Evolutionary conservation across 2,113 vertebrate species (phyloP).

Genomic region (Charina bottae): DNA sequence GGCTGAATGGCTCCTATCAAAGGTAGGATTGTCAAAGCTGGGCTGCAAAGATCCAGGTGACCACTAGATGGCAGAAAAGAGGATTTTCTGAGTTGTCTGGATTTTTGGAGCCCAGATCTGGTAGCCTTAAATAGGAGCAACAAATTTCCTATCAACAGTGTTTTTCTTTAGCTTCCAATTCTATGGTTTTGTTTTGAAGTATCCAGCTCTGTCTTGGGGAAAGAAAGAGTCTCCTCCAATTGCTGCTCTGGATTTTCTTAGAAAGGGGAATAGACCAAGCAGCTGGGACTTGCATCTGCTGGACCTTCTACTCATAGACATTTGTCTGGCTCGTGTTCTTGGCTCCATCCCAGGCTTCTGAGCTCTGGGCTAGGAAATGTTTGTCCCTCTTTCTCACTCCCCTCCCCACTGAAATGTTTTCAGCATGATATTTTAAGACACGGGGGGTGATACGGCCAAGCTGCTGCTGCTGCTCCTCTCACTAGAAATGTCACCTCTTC

Average conservation of each 20-base stretch:
- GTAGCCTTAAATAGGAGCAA: background rate
- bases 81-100: background rate
- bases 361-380: slow-evolving; percentile 1
- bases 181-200: background rate
- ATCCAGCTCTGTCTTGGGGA: background rate
- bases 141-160: background rate
- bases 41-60: background rate
- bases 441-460: background rate
- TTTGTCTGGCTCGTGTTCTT: background rate
- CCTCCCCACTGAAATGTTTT: background rate
- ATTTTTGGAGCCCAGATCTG: background rate
- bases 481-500: slow-evolving; percentile 14
- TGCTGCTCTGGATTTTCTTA: background rate
- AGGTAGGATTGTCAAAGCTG: background rate
- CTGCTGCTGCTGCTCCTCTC: background rate
- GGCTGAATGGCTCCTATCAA: background rate
- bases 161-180: background rate
- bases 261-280: background rate
- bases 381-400: background rate
- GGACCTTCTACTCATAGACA: background rate
- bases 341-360: background rate
- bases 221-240: background rate
- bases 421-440: slow-evolving; percentile 13
- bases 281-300: background rate
- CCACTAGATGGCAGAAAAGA: background rate